A percentile compares a stretch with the other conserved stretches of the same genome.
Conservation (phyloP, 2,113 vertebrate genomes). For the Pluvianellus socialis region DNA sequence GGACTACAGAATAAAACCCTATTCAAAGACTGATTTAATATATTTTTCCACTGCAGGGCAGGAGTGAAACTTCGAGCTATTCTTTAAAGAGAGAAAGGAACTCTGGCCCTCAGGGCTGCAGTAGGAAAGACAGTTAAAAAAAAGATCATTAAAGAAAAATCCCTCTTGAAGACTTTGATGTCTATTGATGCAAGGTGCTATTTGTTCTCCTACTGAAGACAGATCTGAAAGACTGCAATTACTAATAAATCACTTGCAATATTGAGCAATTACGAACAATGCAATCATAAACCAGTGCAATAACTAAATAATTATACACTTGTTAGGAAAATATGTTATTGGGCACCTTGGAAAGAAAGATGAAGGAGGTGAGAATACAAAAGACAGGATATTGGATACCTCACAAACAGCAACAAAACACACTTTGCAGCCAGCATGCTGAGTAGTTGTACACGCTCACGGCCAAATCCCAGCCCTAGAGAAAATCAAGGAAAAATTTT, state of each 20-base stretch:
- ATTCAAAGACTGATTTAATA: neutral
- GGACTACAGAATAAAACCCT: neutral
- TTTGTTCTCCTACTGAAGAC: conserved; percentile 34
- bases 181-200: conserved; percentile 42
- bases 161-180: conserved; percentile 10
- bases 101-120: neutral
- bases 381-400: conserved; percentile 23
- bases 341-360: conserved; percentile 5
- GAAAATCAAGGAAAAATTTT: neutral
- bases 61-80: neutral
- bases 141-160: conserved; percentile 34
- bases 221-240: conserved; percentile 46
- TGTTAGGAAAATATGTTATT: conserved; percentile 19
- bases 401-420: conserved; percentile 9
- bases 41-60: conserved; percentile 14
- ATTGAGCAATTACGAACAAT: conserved; percentile 59
- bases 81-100: conserved; percentile 27
- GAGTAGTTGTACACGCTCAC: neutral
- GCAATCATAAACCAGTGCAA: conserved; percentile 37
- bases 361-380: conserved; percentile 14
- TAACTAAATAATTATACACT: conserved; percentile 50
- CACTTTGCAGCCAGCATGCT: neutral
- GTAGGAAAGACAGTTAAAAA: neutral
- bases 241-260: conserved; percentile 57
- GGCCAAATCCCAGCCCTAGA: neutral